A percentile compares a stretch with the other conserved stretches of the same genome.
Conservation (phyloP, 2,888 invertebrate species). For the Thumatha senex region DNA sequence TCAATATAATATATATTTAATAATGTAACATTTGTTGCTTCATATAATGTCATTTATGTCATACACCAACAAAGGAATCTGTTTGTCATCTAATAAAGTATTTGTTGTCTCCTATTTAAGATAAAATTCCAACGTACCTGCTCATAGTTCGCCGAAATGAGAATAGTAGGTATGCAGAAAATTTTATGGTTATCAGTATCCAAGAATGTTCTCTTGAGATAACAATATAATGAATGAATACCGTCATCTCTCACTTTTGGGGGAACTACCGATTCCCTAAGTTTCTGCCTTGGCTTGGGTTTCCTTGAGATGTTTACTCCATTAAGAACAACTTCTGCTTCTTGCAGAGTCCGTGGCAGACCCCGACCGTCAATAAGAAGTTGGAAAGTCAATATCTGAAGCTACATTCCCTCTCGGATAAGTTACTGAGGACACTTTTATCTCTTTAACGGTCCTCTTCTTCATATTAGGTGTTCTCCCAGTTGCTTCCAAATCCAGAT, state of each 20-base stretch:
- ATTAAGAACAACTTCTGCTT: too few species aligned
- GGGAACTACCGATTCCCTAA: too few species aligned
- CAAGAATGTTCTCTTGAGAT: conserved; percentile 18
- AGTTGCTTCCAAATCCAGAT: too few species aligned
- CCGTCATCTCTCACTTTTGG: conserved; percentile 21
- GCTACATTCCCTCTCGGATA: too few species aligned
- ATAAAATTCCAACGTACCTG: conserved; percentile 53
- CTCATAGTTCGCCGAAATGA: conserved; percentile 42
- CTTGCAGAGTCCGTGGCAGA: too few species aligned
- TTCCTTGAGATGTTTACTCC: too few species aligned
- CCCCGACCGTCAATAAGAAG: too few species aligned
- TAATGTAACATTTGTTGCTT: conserved; percentile 46
- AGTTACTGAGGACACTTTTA: too few species aligned
- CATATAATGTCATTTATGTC: conserved; percentile 34
- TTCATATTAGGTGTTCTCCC: too few species aligned
- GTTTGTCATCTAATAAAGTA: conserved; percentile 48
- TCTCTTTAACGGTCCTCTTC: too few species aligned
- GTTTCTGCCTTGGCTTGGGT: too few species aligned
- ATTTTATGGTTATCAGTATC: conserved; percentile 39
- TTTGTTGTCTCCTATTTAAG: conserved; percentile 48
- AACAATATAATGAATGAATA: conserved; percentile 31
- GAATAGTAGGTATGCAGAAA: conserved; percentile 41
- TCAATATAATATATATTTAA: conserved; percentile 58
- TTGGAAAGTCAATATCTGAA: too few species aligned
- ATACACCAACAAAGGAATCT: conserved; percentile 41